Evolutionary conservation across 1,140 invertebrate genomes (phyloP).

Genomic region (Musca vetustissima): DNA sequence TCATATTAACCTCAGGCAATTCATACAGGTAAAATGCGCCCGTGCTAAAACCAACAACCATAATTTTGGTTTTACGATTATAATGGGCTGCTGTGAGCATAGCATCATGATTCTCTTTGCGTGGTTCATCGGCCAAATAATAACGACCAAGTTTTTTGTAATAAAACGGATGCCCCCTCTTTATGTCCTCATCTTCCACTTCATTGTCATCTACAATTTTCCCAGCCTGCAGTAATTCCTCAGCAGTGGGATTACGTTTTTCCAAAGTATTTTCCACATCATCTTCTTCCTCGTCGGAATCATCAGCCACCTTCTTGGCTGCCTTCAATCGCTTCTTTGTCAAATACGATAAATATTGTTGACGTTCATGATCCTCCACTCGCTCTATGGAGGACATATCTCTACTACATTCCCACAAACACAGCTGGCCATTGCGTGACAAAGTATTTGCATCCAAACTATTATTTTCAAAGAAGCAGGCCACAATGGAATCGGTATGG

Average conservation of each 20-base stretch:
- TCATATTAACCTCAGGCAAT: constrained; percentile 87
- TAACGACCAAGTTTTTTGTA: constrained; percentile 72
- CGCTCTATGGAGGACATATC: constrained; percentile 56
- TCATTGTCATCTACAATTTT: constrained; percentile 49
- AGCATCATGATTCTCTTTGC: constrained; percentile 63
- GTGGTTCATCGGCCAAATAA: constrained; percentile 71
- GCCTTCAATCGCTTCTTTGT: constrained; percentile 36
- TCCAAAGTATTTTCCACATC: constrained; percentile 62
- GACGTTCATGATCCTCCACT: constrained; percentile 50
- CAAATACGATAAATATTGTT: constrained; percentile 26
- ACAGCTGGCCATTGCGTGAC: constrained; percentile 71
- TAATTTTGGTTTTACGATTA: constrained; percentile 74
- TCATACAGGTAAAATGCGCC: constrained; percentile 90
- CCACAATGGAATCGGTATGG: constrained; percentile 80
- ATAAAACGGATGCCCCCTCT: constrained; percentile 60
- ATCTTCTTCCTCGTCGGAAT: constrained; percentile 60
- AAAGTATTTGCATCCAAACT: constrained; percentile 80
- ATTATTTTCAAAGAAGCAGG: constrained; percentile 85
- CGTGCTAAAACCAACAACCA: constrained; percentile 78
- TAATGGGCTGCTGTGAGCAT: constrained; percentile 77
- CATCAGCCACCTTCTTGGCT: constrained; percentile 29
- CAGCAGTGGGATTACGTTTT: constrained; percentile 57
- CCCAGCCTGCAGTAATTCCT: constrained; percentile 41
- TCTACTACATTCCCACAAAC: constrained; percentile 85
- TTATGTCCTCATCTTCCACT: constrained; percentile 39